These are phyloP conservation scores for Nyctereutes procyonoides DNA, from an alignment of 2,113 vertebrate species.

Conservation along the genomic window DNA sequence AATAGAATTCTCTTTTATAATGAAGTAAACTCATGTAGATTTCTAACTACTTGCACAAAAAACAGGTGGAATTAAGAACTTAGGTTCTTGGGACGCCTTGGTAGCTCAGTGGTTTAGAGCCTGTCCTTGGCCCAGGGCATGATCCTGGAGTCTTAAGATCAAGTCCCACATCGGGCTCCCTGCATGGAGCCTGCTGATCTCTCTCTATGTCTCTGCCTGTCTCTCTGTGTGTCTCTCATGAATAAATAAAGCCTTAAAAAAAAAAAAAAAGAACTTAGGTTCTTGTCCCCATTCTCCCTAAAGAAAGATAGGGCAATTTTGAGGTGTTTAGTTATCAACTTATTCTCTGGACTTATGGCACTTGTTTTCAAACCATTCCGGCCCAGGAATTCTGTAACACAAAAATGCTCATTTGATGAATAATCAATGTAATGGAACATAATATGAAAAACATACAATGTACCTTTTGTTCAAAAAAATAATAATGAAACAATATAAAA, in stretches of 20 bases:
- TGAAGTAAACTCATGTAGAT: neutral
- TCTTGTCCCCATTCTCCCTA: neutral
- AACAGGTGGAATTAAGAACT: neutral
- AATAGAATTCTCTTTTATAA: conserved; percentile 1
- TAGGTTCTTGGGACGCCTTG: neutral
- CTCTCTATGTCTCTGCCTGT: too few relatives aligned
- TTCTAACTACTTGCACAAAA: conserved; percentile 15
- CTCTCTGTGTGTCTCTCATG: too few relatives aligned
- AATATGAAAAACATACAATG: conserved; percentile 78
- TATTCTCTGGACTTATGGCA: neutral
- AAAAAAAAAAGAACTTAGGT: too few relatives aligned
- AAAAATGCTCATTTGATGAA: conserved; percentile 82
- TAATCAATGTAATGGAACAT: conserved; percentile 83
- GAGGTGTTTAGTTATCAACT: neutral
- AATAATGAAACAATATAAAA: conserved; percentile 83
- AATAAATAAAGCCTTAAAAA: too few relatives aligned
- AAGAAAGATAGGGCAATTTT: neutral
- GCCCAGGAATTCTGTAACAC: conserved; percentile 62
- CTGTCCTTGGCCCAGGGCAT: too few relatives aligned
- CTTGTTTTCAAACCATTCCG: conserved; percentile 31
- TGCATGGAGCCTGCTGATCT: too few relatives aligned
- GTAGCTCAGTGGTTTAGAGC: too few relatives aligned
- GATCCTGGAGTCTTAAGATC: too few relatives aligned
- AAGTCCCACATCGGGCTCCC: too few relatives aligned
- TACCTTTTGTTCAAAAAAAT: conserved; percentile 77